Evolutionary conservation across 2,888 invertebrate species (phyloP).

Genomic region (Meteorus cinctellus): DNA sequence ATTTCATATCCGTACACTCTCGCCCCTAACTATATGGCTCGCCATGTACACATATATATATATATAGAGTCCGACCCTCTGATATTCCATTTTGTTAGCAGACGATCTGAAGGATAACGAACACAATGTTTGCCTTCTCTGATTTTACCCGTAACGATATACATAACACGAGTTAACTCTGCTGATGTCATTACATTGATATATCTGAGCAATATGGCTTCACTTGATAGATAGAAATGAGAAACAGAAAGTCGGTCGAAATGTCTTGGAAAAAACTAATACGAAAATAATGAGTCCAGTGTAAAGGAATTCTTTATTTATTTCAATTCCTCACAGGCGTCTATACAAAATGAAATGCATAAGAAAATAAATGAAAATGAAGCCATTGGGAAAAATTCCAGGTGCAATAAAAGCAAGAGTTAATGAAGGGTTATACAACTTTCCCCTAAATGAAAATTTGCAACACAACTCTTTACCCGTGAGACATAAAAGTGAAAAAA

Average conservation of each 20-base stretch:
- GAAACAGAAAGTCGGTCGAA: no score
- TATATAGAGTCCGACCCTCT: neutral
- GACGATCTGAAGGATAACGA: neutral
- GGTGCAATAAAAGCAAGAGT: neutral
- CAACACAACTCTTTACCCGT: neutral
- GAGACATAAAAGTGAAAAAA: no score
- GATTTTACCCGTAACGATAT: neutral
- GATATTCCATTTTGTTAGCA: conserved; percentile 20
- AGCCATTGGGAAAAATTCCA: neutral
- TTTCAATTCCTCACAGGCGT: no score
- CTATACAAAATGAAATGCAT: neutral
- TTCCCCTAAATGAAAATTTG: neutral
- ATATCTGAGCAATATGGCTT: no score
- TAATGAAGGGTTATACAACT: neutral
- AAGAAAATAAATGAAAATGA: neutral
- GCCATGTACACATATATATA: conserved; percentile 8
- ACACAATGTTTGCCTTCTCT: neutral
- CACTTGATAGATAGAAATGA: no score
- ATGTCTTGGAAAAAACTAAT: no score
- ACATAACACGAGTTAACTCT: conserved; percentile 26
- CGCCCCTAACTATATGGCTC: neutral
- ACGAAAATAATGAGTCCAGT: no score
- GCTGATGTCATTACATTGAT: conserved; percentile 31
- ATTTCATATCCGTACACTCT: conserved; percentile 11
- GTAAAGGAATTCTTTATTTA: neutral